These are phyloP conservation scores for Macrosteles quadrilineatus DNA, from an alignment of 1,140 invertebrate species.

Conservation along the genomic window DNA sequence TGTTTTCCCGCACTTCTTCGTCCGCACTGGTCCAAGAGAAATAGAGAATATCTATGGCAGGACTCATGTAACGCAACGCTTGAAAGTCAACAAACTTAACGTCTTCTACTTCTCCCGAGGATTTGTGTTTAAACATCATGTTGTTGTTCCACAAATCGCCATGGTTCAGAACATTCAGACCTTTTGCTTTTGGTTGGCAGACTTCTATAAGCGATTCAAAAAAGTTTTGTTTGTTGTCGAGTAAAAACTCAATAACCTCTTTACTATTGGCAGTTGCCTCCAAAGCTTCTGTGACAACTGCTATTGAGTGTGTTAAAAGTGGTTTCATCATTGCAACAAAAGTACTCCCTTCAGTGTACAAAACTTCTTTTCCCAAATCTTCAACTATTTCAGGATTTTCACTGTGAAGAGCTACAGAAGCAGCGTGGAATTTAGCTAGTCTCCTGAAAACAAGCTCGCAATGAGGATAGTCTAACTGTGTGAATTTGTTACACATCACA, in stretches of 20 bases:
- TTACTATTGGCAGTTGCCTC: neutral
- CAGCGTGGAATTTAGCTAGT: too few species aligned
- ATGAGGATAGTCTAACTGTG: too few species aligned
- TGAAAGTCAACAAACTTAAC: constrained; percentile 66
- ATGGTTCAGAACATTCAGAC: constrained; percentile 62
- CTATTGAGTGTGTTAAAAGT: neutral
- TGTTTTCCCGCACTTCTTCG: neutral
- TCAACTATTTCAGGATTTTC: neutral
- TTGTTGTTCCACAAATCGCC: constrained; percentile 69
- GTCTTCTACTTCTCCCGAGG: constrained; percentile 50
- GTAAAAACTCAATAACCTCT: neutral
- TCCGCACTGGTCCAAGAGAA: constrained; percentile 57
- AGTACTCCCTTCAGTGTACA: neutral
- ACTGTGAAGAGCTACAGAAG: too few species aligned
- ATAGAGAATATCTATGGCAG: constrained; percentile 59
- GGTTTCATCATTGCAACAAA: neutral
- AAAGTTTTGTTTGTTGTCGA: neutral
- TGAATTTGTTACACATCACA: too few species aligned
- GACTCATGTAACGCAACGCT: constrained; percentile 55
- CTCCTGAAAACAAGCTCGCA: too few species aligned
- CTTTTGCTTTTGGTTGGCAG: neutral
- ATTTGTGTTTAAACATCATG: constrained; percentile 62
- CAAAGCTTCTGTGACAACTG: neutral
- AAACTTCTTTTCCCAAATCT: neutral
- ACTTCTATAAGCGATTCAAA: neutral